Evolutionary conservation across 1,140 invertebrate genomes (phyloP).

Genomic region (Lepidostoma basale): DNA sequence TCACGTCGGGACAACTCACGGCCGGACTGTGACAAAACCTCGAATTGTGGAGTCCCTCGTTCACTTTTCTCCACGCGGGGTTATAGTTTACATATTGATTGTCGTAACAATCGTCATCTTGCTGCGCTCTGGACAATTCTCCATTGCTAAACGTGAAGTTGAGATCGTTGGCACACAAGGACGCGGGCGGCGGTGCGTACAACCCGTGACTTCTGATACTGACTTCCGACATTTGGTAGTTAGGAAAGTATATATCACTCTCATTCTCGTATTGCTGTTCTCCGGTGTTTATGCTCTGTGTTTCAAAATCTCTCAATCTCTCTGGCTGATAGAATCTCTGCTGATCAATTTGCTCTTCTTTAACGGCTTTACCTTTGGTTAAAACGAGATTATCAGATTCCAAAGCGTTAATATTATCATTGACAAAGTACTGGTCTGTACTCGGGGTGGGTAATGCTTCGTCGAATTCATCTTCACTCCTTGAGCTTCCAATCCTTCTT

Average conservation of each 20-base stretch:
- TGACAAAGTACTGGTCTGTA: slow-evolving; percentile 28
- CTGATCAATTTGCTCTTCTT: not conserved
- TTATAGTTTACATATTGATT: slow-evolving; percentile 60
- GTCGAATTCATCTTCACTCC: slow-evolving; percentile 6
- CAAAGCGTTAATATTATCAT: slow-evolving; percentile 31
- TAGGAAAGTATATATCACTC: slow-evolving; percentile 64
- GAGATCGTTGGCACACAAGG: slow-evolving; percentile 59
- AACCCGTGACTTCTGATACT: slow-evolving; percentile 65
- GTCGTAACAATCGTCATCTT: slow-evolving; percentile 47
- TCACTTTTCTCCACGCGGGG: slow-evolving; percentile 55
- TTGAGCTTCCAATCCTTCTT: slow-evolving; percentile 1
- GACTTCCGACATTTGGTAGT: slow-evolving; percentile 68
- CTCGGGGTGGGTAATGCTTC: not conserved
- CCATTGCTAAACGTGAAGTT: slow-evolving; percentile 57
- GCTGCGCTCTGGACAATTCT: slow-evolving; percentile 53
- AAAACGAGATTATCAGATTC: slow-evolving; percentile 38
- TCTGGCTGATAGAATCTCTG: not conserved
- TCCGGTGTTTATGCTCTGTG: slow-evolving; percentile 58
- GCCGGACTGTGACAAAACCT: slow-evolving; percentile 56
- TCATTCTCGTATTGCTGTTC: slow-evolving; percentile 61
- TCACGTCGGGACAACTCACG: slow-evolving; percentile 57
- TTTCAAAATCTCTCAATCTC: slow-evolving; percentile 55
- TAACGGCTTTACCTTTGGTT: not conserved
- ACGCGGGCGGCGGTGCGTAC: slow-evolving; percentile 63
- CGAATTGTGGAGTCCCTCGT: slow-evolving; percentile 49